Conservation (phyloP, 2,888 invertebrate genomes). For the Melanotus villosus region DNA sequence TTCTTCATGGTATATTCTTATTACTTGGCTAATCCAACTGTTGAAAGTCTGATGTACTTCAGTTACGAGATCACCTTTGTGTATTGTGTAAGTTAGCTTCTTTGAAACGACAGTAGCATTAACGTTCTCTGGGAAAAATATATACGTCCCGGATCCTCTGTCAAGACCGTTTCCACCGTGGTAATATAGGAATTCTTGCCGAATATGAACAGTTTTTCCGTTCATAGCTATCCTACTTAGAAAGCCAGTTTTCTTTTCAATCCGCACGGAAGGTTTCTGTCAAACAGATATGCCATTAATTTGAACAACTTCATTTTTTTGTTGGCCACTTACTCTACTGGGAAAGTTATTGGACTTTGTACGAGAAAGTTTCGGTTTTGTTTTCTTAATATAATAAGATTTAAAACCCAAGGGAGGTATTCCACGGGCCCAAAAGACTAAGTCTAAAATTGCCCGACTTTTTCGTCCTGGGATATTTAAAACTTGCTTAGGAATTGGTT, state of each 20-base stretch:
- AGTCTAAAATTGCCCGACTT: constrained; percentile 74
- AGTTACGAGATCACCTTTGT: constrained; percentile 67
- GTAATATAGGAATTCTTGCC: constrained; percentile 83
- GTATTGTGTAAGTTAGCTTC: constrained; percentile 49
- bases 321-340: too few species aligned
- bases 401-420: constrained; percentile 79
- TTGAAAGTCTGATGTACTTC: constrained; percentile 79
- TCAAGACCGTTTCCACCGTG: constrained; percentile 73
- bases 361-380: too few species aligned
- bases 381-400: constrained; percentile 73
- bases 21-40: constrained; percentile 80
- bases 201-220: constrained; percentile 65
- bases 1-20: constrained; percentile 76
- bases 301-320: too few species aligned
- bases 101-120: constrained; percentile 35
- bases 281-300: too few species aligned
- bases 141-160: constrained; percentile 90
- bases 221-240: constrained; percentile 70
- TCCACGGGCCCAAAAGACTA: constrained; percentile 77
- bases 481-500: constrained; percentile 75
- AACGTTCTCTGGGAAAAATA: constrained; percentile 77
- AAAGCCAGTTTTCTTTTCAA: constrained; percentile 67
- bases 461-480: constrained; percentile 74
- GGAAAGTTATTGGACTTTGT: too few species aligned
- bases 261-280: constrained; percentile 62